Percentiles rank a stretch among this genome's conserved stretches.
These are phyloP conservation scores for Gymnocypris eckloni DNA, from an alignment of 2,797 vertebrate species.

Conservation along the genomic window DNA sequence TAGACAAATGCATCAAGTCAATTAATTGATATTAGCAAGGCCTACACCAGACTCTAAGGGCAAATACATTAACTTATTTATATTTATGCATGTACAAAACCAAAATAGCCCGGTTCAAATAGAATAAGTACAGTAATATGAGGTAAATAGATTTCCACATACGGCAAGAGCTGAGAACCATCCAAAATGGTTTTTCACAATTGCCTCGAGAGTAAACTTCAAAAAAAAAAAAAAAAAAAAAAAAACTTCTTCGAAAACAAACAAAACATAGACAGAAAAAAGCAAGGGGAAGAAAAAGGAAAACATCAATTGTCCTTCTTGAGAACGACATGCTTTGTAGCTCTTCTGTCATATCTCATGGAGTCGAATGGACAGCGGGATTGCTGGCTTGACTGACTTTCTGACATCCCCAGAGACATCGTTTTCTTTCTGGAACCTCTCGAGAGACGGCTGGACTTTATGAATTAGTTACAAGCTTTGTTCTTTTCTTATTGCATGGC, in stretches of 20 bases:
- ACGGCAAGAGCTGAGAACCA: slow-evolving; percentile 62
- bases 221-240: slow-evolving; percentile 55
- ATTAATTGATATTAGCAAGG: slow-evolving; percentile 41
- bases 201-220: slow-evolving; percentile 74
- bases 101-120: background rate
- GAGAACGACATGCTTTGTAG: slow-evolving; percentile 83
- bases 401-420: slow-evolving; percentile 79
- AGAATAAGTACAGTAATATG: slow-evolving; percentile 9
- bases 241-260: slow-evolving; percentile 67
- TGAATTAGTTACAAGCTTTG: slow-evolving; percentile 85
- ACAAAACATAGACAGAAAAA: slow-evolving; percentile 71
- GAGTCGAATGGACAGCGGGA: slow-evolving; percentile 79
- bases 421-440: slow-evolving; percentile 65
- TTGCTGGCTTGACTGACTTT: slow-evolving; percentile 78
- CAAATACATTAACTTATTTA: slow-evolving; percentile 14
- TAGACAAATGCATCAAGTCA: slow-evolving; percentile 31
- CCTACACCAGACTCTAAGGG: slow-evolving; percentile 24
- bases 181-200: slow-evolving; percentile 70
- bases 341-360: slow-evolving; percentile 82
- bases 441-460: slow-evolving; percentile 81
- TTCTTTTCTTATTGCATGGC: slow-evolving; percentile 69
- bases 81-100: slow-evolving; percentile 29
- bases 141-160: slow-evolving; percentile 33
- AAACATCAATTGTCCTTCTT: slow-evolving; percentile 83
- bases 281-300: slow-evolving; percentile 62